Evolutionary conservation across 1,140 invertebrate genomes (phyloP).

Genomic region (Eciton burchellii): DNA sequence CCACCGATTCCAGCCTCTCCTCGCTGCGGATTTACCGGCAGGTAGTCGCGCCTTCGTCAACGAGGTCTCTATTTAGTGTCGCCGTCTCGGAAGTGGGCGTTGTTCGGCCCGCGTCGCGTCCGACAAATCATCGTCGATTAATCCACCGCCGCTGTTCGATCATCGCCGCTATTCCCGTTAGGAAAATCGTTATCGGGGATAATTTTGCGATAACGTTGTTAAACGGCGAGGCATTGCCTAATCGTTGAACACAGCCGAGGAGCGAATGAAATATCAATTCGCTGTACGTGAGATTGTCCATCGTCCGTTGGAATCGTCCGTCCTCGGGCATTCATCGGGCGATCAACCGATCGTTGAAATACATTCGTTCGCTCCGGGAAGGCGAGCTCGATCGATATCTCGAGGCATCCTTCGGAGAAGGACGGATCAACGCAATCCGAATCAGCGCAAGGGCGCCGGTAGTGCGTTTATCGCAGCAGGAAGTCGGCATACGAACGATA

Average conservation of each 20-base stretch:
- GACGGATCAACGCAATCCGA: conserved; percentile 33
- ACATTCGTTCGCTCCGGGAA: neutral
- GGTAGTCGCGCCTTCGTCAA: conserved; percentile 16
- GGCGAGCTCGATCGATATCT: neutral
- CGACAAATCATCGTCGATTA: conserved; percentile 13
- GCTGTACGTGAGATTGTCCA: too few species aligned
- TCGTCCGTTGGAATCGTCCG: too few species aligned
- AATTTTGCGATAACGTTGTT: too few species aligned
- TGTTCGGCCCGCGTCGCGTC: neutral
- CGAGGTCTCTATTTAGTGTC: conserved; percentile 51
- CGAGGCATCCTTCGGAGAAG: neutral
- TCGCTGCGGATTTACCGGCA: conserved; percentile 27
- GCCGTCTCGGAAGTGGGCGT: conserved; percentile 11
- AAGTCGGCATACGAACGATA: conserved; percentile 74
- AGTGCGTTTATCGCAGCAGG: conserved; percentile 74
- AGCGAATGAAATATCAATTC: too few species aligned
- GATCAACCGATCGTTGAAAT: neutral
- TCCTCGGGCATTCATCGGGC: too few species aligned
- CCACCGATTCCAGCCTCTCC: conserved; percentile 26
- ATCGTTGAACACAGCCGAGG: too few species aligned
- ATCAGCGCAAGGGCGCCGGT: conserved; percentile 64
- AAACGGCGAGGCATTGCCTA: too few species aligned
- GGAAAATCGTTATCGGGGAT: neutral
- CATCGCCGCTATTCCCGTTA: neutral
- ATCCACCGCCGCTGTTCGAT: conserved; percentile 5